Percentiles rank a stretch among this genome's conserved stretches.
Conservation (phyloP, 2,113 vertebrate species). For the Strix aluco region DNA sequence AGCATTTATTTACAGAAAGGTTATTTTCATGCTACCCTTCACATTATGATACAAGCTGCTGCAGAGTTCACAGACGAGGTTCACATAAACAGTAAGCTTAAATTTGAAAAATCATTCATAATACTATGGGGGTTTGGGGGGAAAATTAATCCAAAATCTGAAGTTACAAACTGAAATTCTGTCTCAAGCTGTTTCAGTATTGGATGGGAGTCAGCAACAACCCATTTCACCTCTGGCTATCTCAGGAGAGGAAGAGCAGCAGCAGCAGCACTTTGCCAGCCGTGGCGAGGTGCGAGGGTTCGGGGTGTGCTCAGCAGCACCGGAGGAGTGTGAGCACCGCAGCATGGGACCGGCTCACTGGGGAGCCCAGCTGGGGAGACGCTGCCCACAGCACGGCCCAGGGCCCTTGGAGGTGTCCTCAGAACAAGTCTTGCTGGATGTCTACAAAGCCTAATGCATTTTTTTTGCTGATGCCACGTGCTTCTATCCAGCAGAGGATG, state of each 20-base stretch:
- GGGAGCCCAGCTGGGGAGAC: neutral
- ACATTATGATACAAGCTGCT: neutral
- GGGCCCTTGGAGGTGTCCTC: neutral
- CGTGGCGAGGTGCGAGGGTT: accelerated
- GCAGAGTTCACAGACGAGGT: neutral
- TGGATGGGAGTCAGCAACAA: neutral
- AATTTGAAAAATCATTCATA: neutral
- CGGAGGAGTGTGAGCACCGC: accelerated
- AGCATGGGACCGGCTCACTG: accelerated
- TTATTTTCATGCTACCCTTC: neutral
- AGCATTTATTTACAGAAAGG: neutral
- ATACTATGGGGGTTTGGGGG: neutral
- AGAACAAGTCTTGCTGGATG: accelerated
- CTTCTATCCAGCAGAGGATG: accelerated
- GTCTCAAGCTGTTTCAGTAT: neutral
- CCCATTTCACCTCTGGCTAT: neutral
- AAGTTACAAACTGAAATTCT: neutral
- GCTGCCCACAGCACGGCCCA: neutral
- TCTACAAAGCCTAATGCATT: neutral
- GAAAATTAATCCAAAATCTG: neutral
- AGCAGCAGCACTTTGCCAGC: neutral
- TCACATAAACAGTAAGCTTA: neutral
- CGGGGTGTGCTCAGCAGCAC: accelerated
- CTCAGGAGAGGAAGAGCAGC: neutral
- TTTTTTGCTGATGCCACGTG: neutral